These are phyloP conservation scores for Ochropleura leucogaster DNA, from an alignment of 2,888 invertebrate genomes.

Conservation along the genomic window DNA sequence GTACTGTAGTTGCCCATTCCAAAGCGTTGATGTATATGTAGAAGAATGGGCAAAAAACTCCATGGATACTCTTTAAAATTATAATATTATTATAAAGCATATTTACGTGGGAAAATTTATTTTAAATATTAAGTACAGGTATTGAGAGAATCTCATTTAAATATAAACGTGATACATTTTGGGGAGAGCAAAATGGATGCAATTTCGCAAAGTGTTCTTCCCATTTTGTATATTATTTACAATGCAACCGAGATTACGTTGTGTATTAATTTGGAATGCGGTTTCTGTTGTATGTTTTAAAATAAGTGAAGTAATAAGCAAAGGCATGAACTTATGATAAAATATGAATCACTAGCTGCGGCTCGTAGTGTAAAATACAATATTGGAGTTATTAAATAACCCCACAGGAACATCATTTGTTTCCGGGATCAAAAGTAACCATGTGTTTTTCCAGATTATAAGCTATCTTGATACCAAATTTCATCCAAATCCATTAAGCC, in stretches of 20 bases:
- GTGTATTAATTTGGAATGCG: neutral
- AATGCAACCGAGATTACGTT: neutral
- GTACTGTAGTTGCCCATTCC: too few relatives aligned
- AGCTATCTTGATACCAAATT: too few relatives aligned
- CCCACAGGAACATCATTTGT: too few relatives aligned
- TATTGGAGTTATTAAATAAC: too few relatives aligned
- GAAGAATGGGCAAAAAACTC: too few relatives aligned
- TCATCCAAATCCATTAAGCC: too few relatives aligned
- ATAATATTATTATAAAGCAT: too few relatives aligned
- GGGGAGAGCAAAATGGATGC: conserved; percentile 23
- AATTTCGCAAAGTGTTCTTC: conserved; percentile 38
- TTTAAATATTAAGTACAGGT: conserved; percentile 3
- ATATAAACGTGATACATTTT: conserved; percentile 27
- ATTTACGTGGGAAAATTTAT: conserved; percentile 3
- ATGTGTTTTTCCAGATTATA: too few relatives aligned
- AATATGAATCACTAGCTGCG: conserved; percentile 8
- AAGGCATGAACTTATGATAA: neutral
- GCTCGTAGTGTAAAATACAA: too few relatives aligned
- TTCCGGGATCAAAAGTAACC: too few relatives aligned
- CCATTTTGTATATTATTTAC: conserved; percentile 2
- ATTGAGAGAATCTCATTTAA: conserved; percentile 20
- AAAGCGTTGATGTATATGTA: too few relatives aligned
- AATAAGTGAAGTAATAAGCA: neutral
- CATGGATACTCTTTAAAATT: too few relatives aligned
- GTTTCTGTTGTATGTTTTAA: neutral